Evolutionary conservation across 1,140 invertebrate genomes (phyloP).

Genomic region (Eupristina koningsbergeri): DNA sequence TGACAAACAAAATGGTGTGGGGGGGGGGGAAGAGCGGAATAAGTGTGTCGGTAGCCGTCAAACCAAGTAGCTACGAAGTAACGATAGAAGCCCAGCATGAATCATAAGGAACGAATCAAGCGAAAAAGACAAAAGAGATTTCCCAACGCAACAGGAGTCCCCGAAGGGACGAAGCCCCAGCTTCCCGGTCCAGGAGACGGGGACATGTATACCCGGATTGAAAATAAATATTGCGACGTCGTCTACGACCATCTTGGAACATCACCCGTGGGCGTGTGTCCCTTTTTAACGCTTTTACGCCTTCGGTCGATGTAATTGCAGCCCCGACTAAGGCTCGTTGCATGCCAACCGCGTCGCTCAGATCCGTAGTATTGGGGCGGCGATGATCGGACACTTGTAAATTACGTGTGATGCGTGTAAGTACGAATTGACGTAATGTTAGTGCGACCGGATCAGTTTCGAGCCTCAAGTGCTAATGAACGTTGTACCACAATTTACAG

Average conservation of each 20-base stretch:
- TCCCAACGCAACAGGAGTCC: neutral
- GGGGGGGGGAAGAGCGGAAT: too few relatives aligned
- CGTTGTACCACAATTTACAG: neutral
- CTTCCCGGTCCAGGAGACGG: neutral
- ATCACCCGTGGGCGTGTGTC: neutral
- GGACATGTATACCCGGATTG: constrained; percentile 6
- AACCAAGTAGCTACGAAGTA: constrained; percentile 21
- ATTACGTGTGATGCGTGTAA: constrained; percentile 18
- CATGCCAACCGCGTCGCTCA: constrained; percentile 39
- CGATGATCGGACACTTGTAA: neutral
- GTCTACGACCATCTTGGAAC: neutral
- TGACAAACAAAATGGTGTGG: too few relatives aligned
- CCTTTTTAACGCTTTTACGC: constrained; percentile 11
- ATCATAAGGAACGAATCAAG: constrained; percentile 44
- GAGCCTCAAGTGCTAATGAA: neutral
- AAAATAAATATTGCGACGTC: constrained; percentile 44
- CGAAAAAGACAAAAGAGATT: constrained; percentile 31
- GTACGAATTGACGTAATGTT: neutral
- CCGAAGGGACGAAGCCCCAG: too few relatives aligned
- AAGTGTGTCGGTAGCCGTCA: neutral
- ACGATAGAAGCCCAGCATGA: constrained; percentile 41
- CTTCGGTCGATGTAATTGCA: constrained; percentile 24
- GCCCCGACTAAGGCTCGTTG: neutral
- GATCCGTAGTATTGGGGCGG: neutral
- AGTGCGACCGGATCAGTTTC: too few relatives aligned